Evolutionary conservation across 2,113 vertebrate genomes (phyloP), one percentile per base, ranked within the genome.

Genomic region (Mionectes macconnelli): DNA sequence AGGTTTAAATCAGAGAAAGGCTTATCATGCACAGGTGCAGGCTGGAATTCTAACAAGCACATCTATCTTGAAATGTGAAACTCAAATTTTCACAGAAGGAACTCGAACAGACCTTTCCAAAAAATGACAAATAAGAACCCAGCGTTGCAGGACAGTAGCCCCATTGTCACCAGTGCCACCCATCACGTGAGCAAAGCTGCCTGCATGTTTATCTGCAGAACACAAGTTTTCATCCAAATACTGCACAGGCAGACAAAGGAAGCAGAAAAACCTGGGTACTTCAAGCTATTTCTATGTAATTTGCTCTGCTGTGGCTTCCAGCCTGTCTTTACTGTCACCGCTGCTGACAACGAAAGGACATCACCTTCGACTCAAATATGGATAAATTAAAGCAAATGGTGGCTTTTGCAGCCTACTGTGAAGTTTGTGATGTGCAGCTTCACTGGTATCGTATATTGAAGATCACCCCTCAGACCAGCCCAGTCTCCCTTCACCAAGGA

Each of bases 1-100:
- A 75, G 56, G 73, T 95, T 95, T 96, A 89, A 89, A 96, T 92
- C 69, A 90, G 79, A 87, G 68, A 45, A 75, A 62, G 35, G 66
- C 73, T 93, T 81, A 78, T 86, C 69, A 67, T 45, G 62, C 45
- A 49, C 59, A 87, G 76, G 75, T 67, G 33, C 40, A 70, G 44
- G 63, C 73, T 66, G 45, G 66, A 89, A 93, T 79, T 95, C 22
- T 90, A 93, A 92, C 72, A 53, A 33, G 44, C 13, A 16, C 22
- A 33, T 87, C 47, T 81, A 44, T 5, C 68, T 66, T 27, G 31
- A 66, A 84, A 92, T 2, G 4, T 1, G 4, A 57, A 81, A 56
- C 56, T 39, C 56, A 17, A n/a, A 4, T 33, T 86, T 88, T 64
- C 35, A 76, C 18, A 21, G 27, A 56, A 55, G 12, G 47, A 3